phyloP scores from a whole-genome alignment of 2,888 invertebrate genomes.

The Dinocampus coccinellae region DNA sequence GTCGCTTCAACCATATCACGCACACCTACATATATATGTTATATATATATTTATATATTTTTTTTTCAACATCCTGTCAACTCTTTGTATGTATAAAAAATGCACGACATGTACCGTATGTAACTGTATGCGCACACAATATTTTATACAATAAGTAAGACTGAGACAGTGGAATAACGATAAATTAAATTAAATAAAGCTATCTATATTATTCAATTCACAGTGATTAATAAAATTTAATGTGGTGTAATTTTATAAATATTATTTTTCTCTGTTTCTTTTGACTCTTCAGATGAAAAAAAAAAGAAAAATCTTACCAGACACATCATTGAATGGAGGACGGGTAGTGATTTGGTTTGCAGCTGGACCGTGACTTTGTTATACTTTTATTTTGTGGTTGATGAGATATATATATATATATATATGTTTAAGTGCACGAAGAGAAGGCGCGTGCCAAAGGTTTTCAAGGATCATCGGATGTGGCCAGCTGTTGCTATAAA shows the following conservation, averaged over 20 bases:
- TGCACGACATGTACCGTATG: slow-evolving; percentile 48
- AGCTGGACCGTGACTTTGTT: slow-evolving; percentile 56
- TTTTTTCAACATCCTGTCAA: slow-evolving; percentile 34
- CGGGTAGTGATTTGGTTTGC: slow-evolving; percentile 32
- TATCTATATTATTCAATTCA: too few relatives aligned
- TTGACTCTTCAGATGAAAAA: too few relatives aligned
- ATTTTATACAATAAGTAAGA: slow-evolving; percentile 5
- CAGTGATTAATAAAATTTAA: too few relatives aligned
- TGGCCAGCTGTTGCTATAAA: slow-evolving; percentile 49
- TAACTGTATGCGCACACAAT: slow-evolving; percentile 44
- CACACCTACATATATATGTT: slow-evolving; percentile 15
- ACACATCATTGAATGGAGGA: neutral
- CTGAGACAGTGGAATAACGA: neutral
- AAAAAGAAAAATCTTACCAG: neutral
- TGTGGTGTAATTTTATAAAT: too few relatives aligned
- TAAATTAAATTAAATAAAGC: neutral
- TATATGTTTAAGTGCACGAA: slow-evolving; percentile 41
- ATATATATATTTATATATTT: neutral
- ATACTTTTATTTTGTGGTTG: slow-evolving; percentile 49
- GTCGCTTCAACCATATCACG: slow-evolving; percentile 6
- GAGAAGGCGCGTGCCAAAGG: slow-evolving; percentile 44
- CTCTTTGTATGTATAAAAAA: slow-evolving; percentile 47
- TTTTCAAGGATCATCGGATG: slow-evolving; percentile 47
- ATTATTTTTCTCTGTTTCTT: neutral
- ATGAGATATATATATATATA: too few relatives aligned